Conservation (phyloP, 2,797 vertebrate genomes). For the Valencia hispanica region DNA sequence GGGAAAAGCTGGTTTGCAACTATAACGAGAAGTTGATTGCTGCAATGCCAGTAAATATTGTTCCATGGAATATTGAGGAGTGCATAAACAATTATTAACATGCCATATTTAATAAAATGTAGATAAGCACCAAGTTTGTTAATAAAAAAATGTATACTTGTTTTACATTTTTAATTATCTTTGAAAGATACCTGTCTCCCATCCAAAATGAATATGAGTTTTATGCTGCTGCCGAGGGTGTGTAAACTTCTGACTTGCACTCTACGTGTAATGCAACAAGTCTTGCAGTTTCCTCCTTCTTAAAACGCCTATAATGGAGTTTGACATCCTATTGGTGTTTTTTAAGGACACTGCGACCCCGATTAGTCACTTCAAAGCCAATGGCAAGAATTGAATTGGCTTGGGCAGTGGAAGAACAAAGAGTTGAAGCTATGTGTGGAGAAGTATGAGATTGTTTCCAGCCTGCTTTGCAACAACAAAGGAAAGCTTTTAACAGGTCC, state of each 20-base stretch:
- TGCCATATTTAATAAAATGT: neutral
- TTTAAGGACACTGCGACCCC: neutral
- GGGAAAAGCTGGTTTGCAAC: neutral
- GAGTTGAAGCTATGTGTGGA: neutral
- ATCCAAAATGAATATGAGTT: neutral
- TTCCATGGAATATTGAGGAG: neutral
- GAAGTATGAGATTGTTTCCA: neutral
- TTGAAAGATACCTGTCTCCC: neutral
- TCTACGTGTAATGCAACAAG: neutral
- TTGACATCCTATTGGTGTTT: slow-evolving; percentile 1
- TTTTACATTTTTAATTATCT: neutral
- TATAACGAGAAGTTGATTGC: neutral
- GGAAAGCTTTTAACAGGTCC: slow-evolving; percentile 7
- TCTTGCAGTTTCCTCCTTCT: neutral
- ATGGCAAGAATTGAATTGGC: slow-evolving; percentile 3
- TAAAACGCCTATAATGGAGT: neutral
- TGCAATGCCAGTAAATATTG: neutral
- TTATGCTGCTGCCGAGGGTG: neutral
- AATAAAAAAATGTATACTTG: neutral
- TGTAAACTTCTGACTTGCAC: neutral
- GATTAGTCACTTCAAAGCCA: neutral
- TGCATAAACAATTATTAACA: neutral
- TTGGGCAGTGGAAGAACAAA: slow-evolving; percentile 3
- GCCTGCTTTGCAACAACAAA: slow-evolving; percentile 3
- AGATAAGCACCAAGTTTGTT: neutral